These are phyloP conservation scores for Nesometra sesokonis DNA, from an alignment of 35 echinoderm and acorn worm species.

Conservation along the genomic window DNA sequence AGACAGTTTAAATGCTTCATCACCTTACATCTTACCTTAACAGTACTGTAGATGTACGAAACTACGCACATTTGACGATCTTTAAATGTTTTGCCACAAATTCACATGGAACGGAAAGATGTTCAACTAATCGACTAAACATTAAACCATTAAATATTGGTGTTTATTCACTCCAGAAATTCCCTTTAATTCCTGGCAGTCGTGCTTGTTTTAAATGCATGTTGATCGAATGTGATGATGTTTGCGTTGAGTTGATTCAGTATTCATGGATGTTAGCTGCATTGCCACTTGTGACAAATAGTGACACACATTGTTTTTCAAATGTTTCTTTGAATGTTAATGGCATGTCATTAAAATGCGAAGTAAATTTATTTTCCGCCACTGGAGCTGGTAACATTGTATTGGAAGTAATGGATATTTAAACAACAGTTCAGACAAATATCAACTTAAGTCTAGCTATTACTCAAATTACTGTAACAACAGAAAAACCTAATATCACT, in stretches of 20 bases:
- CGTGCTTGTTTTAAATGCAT: not conserved
- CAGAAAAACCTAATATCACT: too few species aligned
- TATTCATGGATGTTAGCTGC: not conserved
- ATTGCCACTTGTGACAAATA: not conserved
- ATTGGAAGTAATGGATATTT: not conserved
- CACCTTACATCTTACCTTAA: not conserved
- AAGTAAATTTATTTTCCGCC: not conserved
- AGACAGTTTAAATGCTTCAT: not conserved
- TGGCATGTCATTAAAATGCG: not conserved
- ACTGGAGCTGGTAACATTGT: not conserved
- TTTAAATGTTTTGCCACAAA: not conserved
- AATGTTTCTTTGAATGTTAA: not conserved
- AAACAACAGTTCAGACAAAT: not conserved
- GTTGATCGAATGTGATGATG: not conserved
- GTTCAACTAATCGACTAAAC: not conserved
- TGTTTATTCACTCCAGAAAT: not conserved
- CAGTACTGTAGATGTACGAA: not conserved
- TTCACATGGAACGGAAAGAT: not conserved
- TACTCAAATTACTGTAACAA: too few species aligned
- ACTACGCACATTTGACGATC: not conserved
- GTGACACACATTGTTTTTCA: not conserved
- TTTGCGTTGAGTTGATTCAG: not conserved
- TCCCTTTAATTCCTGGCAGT: not conserved
- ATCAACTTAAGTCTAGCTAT: too few species aligned
- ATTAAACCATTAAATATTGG: not conserved